Conservation (phyloP, 92 coral and sea anemone species). For the Zoanthus gigantus region DNA sequence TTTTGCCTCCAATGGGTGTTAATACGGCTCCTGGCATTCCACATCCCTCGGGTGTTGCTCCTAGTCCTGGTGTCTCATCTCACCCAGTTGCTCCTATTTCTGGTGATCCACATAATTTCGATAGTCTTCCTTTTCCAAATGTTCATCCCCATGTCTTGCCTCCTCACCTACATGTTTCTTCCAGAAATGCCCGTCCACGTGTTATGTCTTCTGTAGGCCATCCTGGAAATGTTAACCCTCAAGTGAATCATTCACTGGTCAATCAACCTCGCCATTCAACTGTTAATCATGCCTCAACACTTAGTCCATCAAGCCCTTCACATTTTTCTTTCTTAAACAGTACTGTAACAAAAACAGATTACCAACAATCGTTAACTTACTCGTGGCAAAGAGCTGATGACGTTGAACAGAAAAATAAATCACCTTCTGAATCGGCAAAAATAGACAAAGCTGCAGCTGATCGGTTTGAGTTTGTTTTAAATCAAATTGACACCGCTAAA, state of each 20-base stretch:
- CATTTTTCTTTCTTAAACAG: not conserved
- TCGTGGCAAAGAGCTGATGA: slow-evolving; percentile 22
- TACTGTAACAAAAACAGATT: slow-evolving; percentile 27
- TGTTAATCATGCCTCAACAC: not conserved
- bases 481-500: slow-evolving; percentile 83
- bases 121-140: slow-evolving; percentile 14
- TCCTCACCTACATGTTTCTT: not conserved
- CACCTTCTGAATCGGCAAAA: slow-evolving; percentile 40
- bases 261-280: not conserved
- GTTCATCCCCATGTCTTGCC: slow-evolving; percentile 55
- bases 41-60: slow-evolving; percentile 56
- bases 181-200: slow-evolving; percentile 17
- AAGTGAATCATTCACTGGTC: not conserved
- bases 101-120: not conserved
- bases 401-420: not conserved
- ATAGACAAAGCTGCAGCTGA: slow-evolving; percentile 67
- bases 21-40: slow-evolving; percentile 30
- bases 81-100: not conserved
- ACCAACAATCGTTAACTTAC: not conserved
- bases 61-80: slow-evolving; percentile 6
- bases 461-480: slow-evolving; percentile 85
- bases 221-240: not conserved
- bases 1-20: slow-evolving; percentile 44
- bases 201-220: slow-evolving; percentile 24
- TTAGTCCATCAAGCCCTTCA: not conserved